A percentile compares a stretch with the other conserved stretches of the same genome.
Evolutionary conservation across 2,113 vertebrate genomes (phyloP).

Genomic region (Actinemys pallida): DNA sequence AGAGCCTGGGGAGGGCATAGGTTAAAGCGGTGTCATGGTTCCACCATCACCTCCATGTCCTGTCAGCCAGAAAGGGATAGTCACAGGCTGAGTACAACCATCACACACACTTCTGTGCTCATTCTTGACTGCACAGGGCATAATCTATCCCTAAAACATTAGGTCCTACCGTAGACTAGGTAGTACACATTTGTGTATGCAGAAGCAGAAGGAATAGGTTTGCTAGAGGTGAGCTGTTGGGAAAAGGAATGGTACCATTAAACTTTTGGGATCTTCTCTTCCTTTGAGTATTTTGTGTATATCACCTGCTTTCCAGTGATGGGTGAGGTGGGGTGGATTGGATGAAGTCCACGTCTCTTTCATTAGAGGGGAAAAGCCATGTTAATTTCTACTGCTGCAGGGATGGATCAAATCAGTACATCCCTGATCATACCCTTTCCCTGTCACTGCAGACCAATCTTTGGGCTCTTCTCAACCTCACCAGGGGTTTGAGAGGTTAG

Average conservation of each 20-base stretch:
- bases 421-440: neutral
- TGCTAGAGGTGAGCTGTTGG: neutral
- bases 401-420: neutral
- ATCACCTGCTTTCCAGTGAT: neutral
- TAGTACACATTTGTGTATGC: neutral
- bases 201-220: neutral
- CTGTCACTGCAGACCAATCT: neutral
- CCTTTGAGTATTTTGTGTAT: neutral
- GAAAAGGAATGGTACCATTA: neutral
- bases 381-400: neutral
- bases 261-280: neutral
- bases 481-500: neutral
- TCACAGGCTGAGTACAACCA: too few species aligned
- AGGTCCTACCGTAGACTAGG: neutral
- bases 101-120: neutral
- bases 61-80: neutral
- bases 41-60: rapidly evolving
- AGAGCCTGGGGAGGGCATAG: neutral
- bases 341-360: neutral
- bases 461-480: neutral
- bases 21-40: rapidly evolving
- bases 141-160: too few species aligned
- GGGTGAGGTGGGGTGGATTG: neutral
- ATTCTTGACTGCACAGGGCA: rapidly evolving
- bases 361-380: neutral